Evolutionary conservation across 2,888 invertebrate species (phyloP).

Genomic region (Zaprionus bogoriensis): DNA sequence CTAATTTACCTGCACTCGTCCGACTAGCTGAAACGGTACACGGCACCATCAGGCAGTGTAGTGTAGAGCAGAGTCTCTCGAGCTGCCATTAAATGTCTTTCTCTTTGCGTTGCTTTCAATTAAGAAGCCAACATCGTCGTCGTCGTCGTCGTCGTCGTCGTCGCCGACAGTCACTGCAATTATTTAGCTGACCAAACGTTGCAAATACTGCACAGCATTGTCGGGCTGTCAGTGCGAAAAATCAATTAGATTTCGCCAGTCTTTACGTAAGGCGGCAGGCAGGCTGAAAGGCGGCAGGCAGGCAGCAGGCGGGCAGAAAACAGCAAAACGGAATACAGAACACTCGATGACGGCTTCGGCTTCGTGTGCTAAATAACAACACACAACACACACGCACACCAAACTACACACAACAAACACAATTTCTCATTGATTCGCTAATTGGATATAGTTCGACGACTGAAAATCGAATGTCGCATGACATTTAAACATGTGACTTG

Average conservation of each 20-base stretch:
- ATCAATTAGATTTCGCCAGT: slow-evolving; percentile 34
- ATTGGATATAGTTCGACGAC: slow-evolving; percentile 34
- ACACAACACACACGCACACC: background rate
- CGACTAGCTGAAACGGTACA: background rate
- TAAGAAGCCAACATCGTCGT: slow-evolving; percentile 15
- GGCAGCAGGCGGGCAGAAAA: slow-evolving; percentile 8
- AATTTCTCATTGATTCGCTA: slow-evolving; percentile 31
- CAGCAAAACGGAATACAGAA: slow-evolving; percentile 18
- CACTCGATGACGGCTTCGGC: slow-evolving; percentile 1
- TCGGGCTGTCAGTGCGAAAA: slow-evolving; percentile 20
- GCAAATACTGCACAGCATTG: background rate
- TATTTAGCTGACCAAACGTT: background rate
- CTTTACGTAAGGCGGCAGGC: slow-evolving; percentile 27
- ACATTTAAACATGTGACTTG: slow-evolving; percentile 30
- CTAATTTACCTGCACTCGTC: background rate
- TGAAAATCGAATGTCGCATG: slow-evolving; percentile 33
- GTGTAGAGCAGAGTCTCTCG: background rate
- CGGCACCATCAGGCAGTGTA: background rate
- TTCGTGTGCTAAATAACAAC: slow-evolving; percentile 31
- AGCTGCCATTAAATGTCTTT: slow-evolving; percentile 27
- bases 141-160: background rate
- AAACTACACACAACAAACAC: background rate
- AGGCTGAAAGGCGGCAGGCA: slow-evolving; percentile 8
- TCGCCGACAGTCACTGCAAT: background rate
- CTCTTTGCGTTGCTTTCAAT: slow-evolving; percentile 20